phyloP scores from a whole-genome alignment of 1,140 invertebrate species.

The Phortica variegata region DNA sequence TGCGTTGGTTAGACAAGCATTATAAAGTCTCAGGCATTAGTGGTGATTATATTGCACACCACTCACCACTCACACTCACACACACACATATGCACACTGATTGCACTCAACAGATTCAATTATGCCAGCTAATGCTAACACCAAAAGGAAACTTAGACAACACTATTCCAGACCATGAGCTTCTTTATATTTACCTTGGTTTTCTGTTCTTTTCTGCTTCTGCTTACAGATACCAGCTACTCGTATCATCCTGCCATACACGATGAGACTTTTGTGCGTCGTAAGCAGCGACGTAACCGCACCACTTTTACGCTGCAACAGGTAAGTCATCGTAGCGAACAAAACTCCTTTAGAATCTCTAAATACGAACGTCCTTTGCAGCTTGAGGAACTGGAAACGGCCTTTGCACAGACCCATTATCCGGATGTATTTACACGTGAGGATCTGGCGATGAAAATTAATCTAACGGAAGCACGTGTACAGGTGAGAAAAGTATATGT shows the following conservation, averaged over 20 bases:
- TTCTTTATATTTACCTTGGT: slow-evolving; percentile 1
- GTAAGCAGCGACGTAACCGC: slow-evolving; percentile 92
- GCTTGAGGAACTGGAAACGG: slow-evolving; percentile 95
- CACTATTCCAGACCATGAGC: slow-evolving; percentile 10
- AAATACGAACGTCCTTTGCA: slow-evolving; percentile 19
- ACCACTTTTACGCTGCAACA: slow-evolving; percentile 97
- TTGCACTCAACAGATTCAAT: slow-evolving; percentile 8
- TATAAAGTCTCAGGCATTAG: no score
- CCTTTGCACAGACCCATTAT: slow-evolving; percentile 96
- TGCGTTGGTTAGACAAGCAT: no score
- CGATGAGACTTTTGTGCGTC: slow-evolving; percentile 93
- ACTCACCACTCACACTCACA: slow-evolving; percentile 8
- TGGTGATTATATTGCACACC: slow-evolving; percentile 26
- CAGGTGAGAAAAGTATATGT: slow-evolving; percentile 69
- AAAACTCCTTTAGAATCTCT: slow-evolving; percentile 29
- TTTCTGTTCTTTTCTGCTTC: slow-evolving; percentile 19
- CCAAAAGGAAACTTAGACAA: slow-evolving; percentile 2
- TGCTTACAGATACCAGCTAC: slow-evolving; percentile 79
- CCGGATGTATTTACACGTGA: slow-evolving; percentile 97
- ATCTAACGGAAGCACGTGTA: slow-evolving; percentile 94
- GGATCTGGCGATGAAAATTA: slow-evolving; percentile 97
- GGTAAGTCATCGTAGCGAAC: slow-evolving; percentile 60
- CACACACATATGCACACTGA: slow-evolving; percentile 15
- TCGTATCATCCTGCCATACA: slow-evolving; percentile 91
- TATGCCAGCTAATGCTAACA: slow-evolving; percentile 42